Evolutionary conservation across 1,140 invertebrate genomes (phyloP).

Genomic region (Scaptomyza montana): DNA sequence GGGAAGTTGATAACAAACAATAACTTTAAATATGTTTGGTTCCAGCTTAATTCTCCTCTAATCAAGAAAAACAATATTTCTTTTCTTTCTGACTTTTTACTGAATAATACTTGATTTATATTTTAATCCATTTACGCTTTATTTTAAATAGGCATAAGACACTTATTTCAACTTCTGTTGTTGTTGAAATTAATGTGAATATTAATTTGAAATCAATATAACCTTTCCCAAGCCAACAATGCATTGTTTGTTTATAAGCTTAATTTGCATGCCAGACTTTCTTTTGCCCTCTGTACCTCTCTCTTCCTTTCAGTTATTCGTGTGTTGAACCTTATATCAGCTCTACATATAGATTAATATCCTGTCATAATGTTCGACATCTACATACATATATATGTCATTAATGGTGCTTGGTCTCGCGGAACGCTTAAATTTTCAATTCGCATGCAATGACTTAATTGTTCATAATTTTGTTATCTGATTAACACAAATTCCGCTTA

Average conservation of each 20-base stretch:
- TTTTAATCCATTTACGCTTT: no score
- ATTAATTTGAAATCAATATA: background rate
- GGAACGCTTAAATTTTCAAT: conserved; percentile 73
- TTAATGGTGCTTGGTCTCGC: conserved; percentile 39
- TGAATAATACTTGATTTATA: no score
- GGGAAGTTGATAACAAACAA: no score
- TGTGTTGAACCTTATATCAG: no score
- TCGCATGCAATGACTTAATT: conserved; percentile 82
- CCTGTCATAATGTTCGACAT: background rate
- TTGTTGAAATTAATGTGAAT: conserved; percentile 6
- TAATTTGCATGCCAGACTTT: conserved; percentile 61
- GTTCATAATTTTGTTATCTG: conserved; percentile 82
- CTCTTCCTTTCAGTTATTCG: no score
- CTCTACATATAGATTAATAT: background rate
- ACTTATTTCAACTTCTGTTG: background rate
- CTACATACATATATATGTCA: conserved; percentile 9
- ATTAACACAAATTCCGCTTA: conserved; percentile 82
- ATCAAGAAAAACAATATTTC: no score
- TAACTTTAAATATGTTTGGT: no score
- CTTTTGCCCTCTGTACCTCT: background rate
- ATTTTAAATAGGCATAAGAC: background rate
- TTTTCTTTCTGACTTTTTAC: no score
- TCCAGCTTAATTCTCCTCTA: no score
- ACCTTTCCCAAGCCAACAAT: background rate
- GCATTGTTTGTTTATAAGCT: conserved; percentile 50